Conservation (phyloP, 2,888 invertebrate genomes). For the Copidosoma aretas region DNA sequence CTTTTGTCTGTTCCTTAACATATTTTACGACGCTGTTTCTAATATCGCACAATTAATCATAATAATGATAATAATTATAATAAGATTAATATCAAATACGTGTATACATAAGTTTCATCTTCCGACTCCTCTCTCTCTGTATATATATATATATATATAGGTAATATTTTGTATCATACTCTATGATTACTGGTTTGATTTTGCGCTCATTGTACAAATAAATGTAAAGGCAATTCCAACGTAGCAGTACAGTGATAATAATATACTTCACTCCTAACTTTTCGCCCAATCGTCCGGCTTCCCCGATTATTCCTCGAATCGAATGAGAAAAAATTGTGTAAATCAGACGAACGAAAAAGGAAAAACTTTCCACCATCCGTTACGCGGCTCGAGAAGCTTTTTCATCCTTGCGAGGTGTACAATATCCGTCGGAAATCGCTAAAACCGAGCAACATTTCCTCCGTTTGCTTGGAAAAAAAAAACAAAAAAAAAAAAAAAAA, state of each 20-base stretch:
- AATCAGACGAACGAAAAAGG: too few relatives aligned
- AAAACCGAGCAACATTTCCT: too few relatives aligned
- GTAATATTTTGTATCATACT: not conserved
- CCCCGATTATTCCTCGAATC: conserved; percentile 19
- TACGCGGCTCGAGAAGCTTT: too few relatives aligned
- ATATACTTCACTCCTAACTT: conserved; percentile 8
- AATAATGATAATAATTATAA: conserved; percentile 35
- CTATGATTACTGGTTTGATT: conserved; percentile 57
- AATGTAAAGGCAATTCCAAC: conserved; percentile 57
- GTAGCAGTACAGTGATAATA: conserved; percentile 38
- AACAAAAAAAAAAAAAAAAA: too few relatives aligned
- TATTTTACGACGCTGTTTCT: conserved; percentile 40
- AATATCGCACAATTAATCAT: conserved; percentile 34
- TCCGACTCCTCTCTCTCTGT: not conserved
- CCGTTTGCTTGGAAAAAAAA: too few relatives aligned
- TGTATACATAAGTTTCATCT: conserved; percentile 43
- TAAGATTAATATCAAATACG: conserved; percentile 50
- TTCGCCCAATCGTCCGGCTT: conserved; percentile 11
- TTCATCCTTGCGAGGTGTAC: too few relatives aligned
- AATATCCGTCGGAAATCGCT: too few relatives aligned
- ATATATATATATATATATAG: too few relatives aligned
- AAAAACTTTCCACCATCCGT: too few relatives aligned
- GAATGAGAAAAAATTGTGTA: not conserved
- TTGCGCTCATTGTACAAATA: conserved; percentile 59
- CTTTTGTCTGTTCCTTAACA: conserved; percentile 34